Conservation (phyloP, 2,113 vertebrate genomes). For the Felis chaus region DNA sequence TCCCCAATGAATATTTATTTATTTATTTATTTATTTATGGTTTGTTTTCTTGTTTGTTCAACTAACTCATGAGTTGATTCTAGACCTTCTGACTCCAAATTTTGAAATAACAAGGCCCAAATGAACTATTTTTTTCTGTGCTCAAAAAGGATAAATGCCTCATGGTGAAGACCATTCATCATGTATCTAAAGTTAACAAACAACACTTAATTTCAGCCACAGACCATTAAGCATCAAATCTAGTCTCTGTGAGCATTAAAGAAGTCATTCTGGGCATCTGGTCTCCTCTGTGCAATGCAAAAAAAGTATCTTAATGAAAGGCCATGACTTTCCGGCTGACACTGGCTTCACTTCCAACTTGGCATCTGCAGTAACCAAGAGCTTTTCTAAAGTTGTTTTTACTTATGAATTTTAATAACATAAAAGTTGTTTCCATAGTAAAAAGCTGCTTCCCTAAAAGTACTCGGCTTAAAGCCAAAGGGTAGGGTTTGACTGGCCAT, state of each 20-base stretch:
- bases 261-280: neutral
- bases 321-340: neutral
- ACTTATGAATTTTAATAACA: constrained; percentile 31
- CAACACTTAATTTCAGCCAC: constrained; percentile 15
- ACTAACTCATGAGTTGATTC: neutral
- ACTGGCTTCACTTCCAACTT: neutral
- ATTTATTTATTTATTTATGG: neutral
- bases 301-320: constrained; percentile 30
- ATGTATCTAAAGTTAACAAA: constrained; percentile 38
- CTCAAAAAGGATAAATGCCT: constrained; percentile 8
- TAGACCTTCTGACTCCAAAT: neutral
- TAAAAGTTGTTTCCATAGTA: neutral
- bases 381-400: constrained; percentile 30
- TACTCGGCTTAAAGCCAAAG: neutral
- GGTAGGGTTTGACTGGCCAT: neutral
- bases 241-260: neutral
- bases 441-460: neutral
- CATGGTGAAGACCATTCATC: neutral
- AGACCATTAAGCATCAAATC: neutral
- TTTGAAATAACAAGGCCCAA: constrained; percentile 52
- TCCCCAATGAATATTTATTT: neutral
- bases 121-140: constrained; percentile 58
- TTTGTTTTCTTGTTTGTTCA: constrained; percentile 49
- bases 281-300: neutral
- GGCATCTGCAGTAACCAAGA: neutral